Evolutionary conservation across 2,113 vertebrate species (phyloP).

Genomic region (Malurus alboscapulatus): DNA sequence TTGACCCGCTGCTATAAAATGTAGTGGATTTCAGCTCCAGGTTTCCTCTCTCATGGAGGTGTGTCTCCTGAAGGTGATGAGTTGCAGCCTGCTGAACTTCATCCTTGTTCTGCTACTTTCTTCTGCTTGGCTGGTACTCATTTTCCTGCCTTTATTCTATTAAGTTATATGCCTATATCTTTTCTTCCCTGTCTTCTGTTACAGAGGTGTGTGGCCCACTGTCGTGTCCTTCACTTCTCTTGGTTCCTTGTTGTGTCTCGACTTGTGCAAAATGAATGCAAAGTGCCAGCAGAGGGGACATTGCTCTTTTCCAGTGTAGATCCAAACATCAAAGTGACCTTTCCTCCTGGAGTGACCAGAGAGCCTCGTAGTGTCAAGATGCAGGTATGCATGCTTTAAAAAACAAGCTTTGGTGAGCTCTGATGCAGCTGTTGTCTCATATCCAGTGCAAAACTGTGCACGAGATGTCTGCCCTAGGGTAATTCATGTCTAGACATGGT

Average conservation of each 20-base stretch:
- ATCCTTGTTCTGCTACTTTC: background rate
- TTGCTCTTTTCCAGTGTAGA: constrained; percentile 85
- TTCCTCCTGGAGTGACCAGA: constrained; percentile 83
- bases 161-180: background rate
- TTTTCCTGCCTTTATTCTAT: background rate
- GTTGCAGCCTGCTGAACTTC: background rate
- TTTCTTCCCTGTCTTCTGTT: background rate
- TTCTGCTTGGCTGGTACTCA: background rate
- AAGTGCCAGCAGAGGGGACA: constrained; percentile 78
- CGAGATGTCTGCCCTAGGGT: background rate
- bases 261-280: constrained; percentile 82
- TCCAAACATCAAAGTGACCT: constrained; percentile 85
- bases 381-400: constrained; percentile 62
- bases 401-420: background rate
- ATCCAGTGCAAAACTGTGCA: background rate
- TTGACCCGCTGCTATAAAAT: background rate
- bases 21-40: background rate
- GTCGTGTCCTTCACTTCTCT: constrained; percentile 88
- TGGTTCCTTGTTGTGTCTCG: constrained; percentile 91
- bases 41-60: background rate
- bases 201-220: constrained; percentile 79
- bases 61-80: background rate
- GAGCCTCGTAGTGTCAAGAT: constrained; percentile 69
- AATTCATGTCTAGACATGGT: rapidly evolving
- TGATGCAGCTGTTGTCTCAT: background rate